phyloP scores from a whole-genome alignment of 2,113 vertebrate species.

The Bungarus multicinctus region DNA sequence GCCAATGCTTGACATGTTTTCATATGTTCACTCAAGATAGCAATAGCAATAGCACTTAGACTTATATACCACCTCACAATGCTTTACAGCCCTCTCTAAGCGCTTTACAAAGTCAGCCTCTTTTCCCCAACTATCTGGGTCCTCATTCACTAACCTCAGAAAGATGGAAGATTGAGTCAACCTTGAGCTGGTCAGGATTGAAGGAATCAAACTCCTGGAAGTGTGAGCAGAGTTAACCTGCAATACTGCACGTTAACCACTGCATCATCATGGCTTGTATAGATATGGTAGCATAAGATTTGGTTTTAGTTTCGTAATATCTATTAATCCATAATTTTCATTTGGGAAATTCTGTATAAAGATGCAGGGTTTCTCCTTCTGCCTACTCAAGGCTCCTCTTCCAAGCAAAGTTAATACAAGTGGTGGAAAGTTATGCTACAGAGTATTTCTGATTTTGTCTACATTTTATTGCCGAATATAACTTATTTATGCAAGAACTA shows the following conservation, averaged over 20 bases:
- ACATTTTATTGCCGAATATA: neutral
- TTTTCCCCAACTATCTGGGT: neutral
- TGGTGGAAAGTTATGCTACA: neutral
- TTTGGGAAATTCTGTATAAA: neutral
- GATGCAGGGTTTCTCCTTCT: neutral
- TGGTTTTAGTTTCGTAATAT: neutral
- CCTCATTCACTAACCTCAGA: neutral
- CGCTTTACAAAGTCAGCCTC: neutral
- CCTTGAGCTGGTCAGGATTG: neutral
- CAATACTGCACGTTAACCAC: neutral
- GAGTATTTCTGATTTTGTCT: neutral
- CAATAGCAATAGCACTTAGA: neutral
- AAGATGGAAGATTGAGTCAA: neutral
- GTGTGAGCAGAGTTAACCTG: neutral
- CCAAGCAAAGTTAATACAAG: neutral
- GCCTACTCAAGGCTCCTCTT: neutral
- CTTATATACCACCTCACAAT: neutral
- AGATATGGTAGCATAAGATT: neutral
- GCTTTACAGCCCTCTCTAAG: neutral
- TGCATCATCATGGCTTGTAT: neutral
- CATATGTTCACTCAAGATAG: neutral
- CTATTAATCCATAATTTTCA: neutral
- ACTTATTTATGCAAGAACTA: neutral
- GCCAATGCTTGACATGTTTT: neutral
- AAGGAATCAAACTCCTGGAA: neutral